These are phyloP conservation scores for Tadarida brasiliensis DNA, from an alignment of 2,797 vertebrate genomes.

Conservation along the genomic window DNA sequence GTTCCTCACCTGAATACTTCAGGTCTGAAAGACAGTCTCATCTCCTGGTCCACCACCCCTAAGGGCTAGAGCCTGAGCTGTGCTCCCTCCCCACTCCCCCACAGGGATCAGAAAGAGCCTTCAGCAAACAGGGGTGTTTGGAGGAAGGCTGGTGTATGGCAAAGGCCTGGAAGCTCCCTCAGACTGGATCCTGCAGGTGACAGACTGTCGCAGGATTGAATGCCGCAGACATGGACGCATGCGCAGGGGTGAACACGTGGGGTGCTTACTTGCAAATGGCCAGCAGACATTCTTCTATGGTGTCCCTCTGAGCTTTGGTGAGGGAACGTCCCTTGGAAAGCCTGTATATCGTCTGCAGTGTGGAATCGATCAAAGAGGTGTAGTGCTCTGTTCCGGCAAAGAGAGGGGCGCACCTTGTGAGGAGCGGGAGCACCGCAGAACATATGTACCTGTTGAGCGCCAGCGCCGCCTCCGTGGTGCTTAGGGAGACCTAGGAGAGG, in stretches of 20 bases:
- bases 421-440: conserved; percentile 95
- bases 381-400: conserved; percentile 97
- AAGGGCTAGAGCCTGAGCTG: background rate
- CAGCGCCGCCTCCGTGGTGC: conserved; percentile 96
- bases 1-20: background rate
- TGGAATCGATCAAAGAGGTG: conserved; percentile 95
- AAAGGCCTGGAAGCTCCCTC: background rate
- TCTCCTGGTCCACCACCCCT: background rate
- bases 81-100: background rate
- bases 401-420: conserved; percentile 96
- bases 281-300: conserved; percentile 98
- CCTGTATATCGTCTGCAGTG: conserved; percentile 97
- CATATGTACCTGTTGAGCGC: conserved; percentile 98
- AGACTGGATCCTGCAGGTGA: background rate
- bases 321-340: conserved; percentile 98
- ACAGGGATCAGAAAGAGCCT: background rate
- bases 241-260: background rate
- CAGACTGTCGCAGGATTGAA: background rate
- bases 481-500: conserved; percentile 92
- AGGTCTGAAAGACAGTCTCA: background rate
- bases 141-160: background rate
- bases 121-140: accelerated
- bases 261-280: conserved; percentile 95
- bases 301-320: conserved; percentile 98
- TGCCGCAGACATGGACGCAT: background rate